Percentiles rank a stretch among this genome's conserved stretches.
Evolutionary conservation across 1,140 invertebrate species (phyloP).

Genomic region (Melanaphis sacchari): DNA sequence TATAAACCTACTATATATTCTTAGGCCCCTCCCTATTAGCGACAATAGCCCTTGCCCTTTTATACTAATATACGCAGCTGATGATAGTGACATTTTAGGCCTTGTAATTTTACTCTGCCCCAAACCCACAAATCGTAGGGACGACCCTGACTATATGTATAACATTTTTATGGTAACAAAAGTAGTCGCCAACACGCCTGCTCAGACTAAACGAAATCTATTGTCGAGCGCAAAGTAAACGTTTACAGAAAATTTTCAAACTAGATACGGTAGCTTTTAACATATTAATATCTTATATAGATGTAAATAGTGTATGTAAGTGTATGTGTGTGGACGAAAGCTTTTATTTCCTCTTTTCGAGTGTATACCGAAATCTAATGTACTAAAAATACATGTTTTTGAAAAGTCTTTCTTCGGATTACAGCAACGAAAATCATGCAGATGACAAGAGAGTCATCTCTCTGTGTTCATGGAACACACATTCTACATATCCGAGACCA

Average conservation of each 20-base stretch:
- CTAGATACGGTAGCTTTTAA: conserved; percentile 35
- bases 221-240: neutral
- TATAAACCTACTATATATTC: too few relatives aligned
- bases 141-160: too few relatives aligned
- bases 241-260: conserved; percentile 15
- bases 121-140: too few relatives aligned
- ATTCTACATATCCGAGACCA: neutral
- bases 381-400: neutral
- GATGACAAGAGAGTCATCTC: conserved; percentile 42
- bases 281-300: conserved; percentile 29
- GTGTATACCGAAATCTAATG: neutral
- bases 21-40: too few relatives aligned
- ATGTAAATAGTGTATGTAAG: neutral
- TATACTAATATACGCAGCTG: too few relatives aligned
- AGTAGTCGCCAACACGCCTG: neutral
- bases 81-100: too few relatives aligned
- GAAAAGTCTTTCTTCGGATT: neutral
- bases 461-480: neutral
- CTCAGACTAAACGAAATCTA: neutral
- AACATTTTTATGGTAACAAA: neutral
- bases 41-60: too few relatives aligned
- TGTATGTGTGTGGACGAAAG: neutral
- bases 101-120: too few relatives aligned
- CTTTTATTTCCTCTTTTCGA: conserved; percentile 4
- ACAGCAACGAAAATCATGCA: conserved; percentile 5